Evolutionary conservation across 2,113 vertebrate genomes (phyloP).

Genomic region (Macrotus californicus): DNA sequence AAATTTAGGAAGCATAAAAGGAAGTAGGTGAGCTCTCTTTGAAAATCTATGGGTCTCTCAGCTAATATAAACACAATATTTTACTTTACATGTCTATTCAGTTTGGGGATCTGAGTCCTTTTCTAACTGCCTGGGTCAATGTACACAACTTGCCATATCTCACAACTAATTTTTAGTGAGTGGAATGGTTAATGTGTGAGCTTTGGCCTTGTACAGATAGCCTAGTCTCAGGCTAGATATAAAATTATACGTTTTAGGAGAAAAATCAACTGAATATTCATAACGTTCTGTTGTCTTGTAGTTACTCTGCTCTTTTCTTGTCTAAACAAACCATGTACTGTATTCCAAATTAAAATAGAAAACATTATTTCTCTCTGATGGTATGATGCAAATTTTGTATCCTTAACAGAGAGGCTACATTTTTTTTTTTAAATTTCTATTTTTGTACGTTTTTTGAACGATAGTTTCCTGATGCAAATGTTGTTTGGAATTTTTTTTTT

Average conservation of each 20-base stretch:
- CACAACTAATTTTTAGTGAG: constrained; percentile 73
- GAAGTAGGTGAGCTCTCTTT: constrained; percentile 39
- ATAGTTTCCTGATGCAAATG: constrained; percentile 38
- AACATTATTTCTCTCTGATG: constrained; percentile 72
- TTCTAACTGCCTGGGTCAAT: constrained; percentile 71
- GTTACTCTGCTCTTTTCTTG: constrained; percentile 75
- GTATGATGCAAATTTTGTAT: constrained; percentile 66
- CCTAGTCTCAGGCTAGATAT: constrained; percentile 74
- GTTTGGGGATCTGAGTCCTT: constrained; percentile 54
- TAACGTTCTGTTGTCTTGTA: constrained; percentile 80
- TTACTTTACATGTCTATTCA: constrained; percentile 34
- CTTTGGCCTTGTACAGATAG: constrained; percentile 74
- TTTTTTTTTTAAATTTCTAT: constrained; percentile 42
- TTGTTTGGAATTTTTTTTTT: constrained; percentile 52
- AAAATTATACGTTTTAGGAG: constrained; percentile 76
- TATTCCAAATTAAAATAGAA: constrained; percentile 77
- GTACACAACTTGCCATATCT: constrained; percentile 58
- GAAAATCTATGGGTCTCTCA: constrained; percentile 33
- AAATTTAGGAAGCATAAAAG: constrained; percentile 9
- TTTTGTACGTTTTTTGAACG: constrained; percentile 48
- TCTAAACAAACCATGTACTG: constrained; percentile 78
- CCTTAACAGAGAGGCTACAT: constrained; percentile 36
- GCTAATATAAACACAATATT: constrained; percentile 30
- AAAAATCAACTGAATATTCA: constrained; percentile 85
- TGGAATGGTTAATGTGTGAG: constrained; percentile 68